These are phyloP conservation scores for Callocephalon fimbriatum DNA, from an alignment of 2,113 vertebrate genomes.

Conservation along the genomic window DNA sequence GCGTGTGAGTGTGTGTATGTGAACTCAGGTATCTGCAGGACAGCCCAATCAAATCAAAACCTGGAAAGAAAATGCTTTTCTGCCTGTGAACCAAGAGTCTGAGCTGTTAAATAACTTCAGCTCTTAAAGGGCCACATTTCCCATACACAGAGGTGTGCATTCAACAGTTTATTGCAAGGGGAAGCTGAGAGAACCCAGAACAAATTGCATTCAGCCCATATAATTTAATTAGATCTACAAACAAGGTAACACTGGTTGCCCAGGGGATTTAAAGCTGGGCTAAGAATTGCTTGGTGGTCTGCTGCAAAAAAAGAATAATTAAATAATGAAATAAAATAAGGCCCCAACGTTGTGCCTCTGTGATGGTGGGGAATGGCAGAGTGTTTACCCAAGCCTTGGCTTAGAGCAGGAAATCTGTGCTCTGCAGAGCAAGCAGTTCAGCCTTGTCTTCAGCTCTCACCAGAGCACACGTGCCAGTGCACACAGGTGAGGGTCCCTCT, in stretches of 20 bases:
- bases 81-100: conserved; percentile 63
- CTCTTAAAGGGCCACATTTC: conserved; percentile 56
- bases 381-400: neutral
- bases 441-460: neutral
- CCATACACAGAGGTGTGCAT: conserved; percentile 61
- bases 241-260: conserved; percentile 74
- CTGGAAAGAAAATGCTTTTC: conserved; percentile 50
- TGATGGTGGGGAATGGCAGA: neutral
- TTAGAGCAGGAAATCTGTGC: neutral
- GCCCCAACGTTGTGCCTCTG: neutral
- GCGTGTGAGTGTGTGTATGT: fast-evolving
- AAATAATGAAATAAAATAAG: neutral
- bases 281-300: conserved; percentile 65
- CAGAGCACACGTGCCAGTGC: neutral
- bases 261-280: conserved; percentile 55
- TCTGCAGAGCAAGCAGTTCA: fast-evolving
- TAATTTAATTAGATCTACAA: conserved; percentile 76
- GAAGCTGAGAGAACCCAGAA: conserved; percentile 70
- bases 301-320: neutral
- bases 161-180: conserved; percentile 64
- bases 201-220: conserved; percentile 70
- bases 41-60: conserved; percentile 46
- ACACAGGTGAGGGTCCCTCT: neutral
- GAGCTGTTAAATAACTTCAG: conserved; percentile 66
- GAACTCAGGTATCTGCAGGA: conserved; percentile 6